Percentiles rank a stretch among this genome's conserved stretches.
These are phyloP conservation scores for Eudyptes chrysolophus DNA, from an alignment of 2,113 vertebrate genomes.

Conservation along the genomic window DNA sequence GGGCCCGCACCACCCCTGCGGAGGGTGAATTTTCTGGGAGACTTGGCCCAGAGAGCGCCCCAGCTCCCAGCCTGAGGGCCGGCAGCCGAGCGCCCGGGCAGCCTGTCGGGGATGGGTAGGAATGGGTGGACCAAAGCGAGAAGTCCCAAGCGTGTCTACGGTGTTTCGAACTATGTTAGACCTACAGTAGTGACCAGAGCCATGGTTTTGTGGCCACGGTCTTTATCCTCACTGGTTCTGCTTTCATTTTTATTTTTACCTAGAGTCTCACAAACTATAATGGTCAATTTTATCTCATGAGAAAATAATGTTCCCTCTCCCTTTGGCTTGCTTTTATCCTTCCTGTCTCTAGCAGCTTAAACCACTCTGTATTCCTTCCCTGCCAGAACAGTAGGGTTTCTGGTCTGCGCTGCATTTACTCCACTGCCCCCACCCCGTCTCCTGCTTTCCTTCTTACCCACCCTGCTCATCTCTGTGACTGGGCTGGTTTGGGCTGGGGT, in stretches of 20 bases:
- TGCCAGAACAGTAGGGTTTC: background rate
- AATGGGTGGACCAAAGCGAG: background rate
- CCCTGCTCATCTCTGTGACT: background rate
- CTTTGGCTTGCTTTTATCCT: background rate
- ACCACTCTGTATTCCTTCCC: background rate
- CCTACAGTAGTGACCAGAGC: background rate
- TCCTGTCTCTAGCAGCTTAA: background rate
- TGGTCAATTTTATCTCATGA: background rate
- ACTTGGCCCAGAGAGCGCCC: background rate
- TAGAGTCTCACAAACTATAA: background rate
- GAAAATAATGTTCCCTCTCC: background rate
- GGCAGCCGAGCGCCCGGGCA: rapidly evolving
- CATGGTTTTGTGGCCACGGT: background rate
- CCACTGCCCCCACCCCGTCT: background rate
- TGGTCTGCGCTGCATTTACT: background rate
- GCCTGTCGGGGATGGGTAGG: too few species aligned
- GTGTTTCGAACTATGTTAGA: background rate
- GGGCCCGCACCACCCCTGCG: rapidly evolving
- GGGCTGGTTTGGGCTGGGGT: too few species aligned
- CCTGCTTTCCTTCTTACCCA: background rate
- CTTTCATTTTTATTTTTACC: background rate
- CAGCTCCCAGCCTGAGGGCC: background rate
- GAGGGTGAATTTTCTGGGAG: background rate
- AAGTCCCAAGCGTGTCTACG: rapidly evolving
- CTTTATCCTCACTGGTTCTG: background rate